Percentiles rank a stretch among this genome's conserved stretches.
Conservation (phyloP, 1,140 invertebrate genomes). For the Rhagoletis zephyria region DNA sequence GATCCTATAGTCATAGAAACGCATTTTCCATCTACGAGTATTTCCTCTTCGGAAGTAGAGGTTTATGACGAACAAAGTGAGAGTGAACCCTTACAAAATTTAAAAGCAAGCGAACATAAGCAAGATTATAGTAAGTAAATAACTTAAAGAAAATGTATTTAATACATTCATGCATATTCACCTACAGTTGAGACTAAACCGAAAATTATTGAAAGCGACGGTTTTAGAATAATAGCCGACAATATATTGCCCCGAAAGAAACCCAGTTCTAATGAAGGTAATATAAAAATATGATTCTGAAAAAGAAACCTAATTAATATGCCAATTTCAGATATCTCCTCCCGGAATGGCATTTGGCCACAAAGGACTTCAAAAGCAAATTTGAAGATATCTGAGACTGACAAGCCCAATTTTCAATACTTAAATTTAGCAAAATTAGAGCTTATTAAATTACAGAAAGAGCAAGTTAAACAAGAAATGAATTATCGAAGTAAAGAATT, state of each 20-base stretch:
- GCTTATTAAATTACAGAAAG: not conserved
- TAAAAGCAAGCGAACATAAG: not conserved
- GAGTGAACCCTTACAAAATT: not conserved
- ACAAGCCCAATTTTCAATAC: not conserved
- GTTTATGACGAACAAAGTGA: not conserved
- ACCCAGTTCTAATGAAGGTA: not conserved
- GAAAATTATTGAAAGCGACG: not conserved
- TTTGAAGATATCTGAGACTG: not conserved
- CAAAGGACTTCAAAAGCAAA: not conserved
- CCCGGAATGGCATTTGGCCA: not conserved
- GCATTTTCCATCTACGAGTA: no score
- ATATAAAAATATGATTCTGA: not conserved
- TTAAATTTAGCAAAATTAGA: not conserved
- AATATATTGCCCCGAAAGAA: not conserved
- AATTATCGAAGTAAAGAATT: not conserved
- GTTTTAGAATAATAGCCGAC: conserved; percentile 1
- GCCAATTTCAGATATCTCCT: not conserved
- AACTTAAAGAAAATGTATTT: not conserved
- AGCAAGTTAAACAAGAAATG: not conserved
- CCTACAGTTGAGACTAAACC: not conserved
- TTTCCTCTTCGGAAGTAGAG: no score
- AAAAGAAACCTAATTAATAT: not conserved
- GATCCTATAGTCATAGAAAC: not conserved
- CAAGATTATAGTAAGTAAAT: not conserved
- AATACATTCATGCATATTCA: not conserved